Conservation (phyloP, 2,888 invertebrate species). For the Stenchaetothrips biformis region DNA sequence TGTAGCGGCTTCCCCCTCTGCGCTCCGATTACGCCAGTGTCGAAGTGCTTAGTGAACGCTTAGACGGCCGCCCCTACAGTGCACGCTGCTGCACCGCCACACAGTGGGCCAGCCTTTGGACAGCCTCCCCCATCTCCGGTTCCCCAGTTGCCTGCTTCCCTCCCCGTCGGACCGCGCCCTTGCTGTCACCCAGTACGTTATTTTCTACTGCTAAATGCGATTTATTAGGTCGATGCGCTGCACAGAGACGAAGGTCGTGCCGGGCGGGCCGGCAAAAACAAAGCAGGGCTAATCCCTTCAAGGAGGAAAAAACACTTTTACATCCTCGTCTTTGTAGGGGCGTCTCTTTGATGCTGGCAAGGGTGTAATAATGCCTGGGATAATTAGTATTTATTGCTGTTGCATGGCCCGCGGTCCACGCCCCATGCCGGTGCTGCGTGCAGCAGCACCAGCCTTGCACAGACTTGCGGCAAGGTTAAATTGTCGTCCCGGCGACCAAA, state of each 20-base stretch:
- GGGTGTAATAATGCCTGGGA: background rate
- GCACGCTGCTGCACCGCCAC: background rate
- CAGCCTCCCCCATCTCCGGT: background rate
- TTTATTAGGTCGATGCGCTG: constrained; percentile 5
- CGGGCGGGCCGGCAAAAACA: background rate
- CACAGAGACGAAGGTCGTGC: background rate
- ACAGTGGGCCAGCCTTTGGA: too few species aligned
- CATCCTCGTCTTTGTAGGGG: too few species aligned
- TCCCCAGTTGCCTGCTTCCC: background rate
- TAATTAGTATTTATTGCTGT: too few species aligned
- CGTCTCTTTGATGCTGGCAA: too few species aligned
- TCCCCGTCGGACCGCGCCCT: background rate
- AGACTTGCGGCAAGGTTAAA: background rate
- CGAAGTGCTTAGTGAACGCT: constrained; percentile 11
- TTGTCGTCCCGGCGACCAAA: background rate
- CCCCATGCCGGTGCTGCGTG: background rate
- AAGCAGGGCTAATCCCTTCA: background rate
- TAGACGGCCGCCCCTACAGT: background rate
- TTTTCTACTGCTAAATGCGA: constrained; percentile 16
- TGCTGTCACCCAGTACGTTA: background rate
- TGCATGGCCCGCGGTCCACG: background rate
- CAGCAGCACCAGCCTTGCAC: background rate
- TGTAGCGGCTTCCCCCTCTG: background rate
- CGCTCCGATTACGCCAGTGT: constrained; percentile 9
- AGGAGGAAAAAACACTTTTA: background rate